These are phyloP conservation scores for Etheostoma perlongum DNA, from an alignment of 2,797 vertebrate genomes.

Conservation along the genomic window DNA sequence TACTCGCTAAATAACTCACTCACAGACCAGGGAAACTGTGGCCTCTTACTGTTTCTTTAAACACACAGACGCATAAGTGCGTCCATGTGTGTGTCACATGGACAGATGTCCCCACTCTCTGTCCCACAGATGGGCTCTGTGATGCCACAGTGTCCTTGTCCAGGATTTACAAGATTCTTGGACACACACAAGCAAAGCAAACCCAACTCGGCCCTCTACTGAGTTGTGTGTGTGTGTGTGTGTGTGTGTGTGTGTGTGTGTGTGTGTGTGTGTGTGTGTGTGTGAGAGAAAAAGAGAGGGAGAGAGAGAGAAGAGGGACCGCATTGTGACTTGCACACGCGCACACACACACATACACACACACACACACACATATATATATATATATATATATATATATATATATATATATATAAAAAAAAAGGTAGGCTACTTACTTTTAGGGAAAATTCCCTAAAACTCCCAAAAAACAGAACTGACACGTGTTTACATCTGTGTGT, in stretches of 20 bases:
- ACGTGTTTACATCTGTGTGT: constrained; percentile 3
- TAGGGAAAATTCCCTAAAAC: constrained; percentile 12
- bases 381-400: not conserved
- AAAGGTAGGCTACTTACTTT: not conserved
- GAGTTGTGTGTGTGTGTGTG: constrained; percentile 13
- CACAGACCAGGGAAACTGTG: constrained; percentile 14
- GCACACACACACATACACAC: constrained; percentile 10
- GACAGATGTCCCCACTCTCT: constrained; percentile 72
- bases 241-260: constrained; percentile 11
- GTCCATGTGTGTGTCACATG: constrained; percentile 44
- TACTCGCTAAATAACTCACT: not conserved
- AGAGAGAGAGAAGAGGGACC: too few species aligned
- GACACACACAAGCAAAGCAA: constrained; percentile 54
- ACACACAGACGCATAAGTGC: not conserved
- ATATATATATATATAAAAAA: constrained; percentile 1
- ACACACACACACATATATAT: not conserved
- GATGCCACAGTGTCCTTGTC: constrained; percentile 66
- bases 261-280: constrained; percentile 1
- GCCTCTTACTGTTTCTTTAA: constrained; percentile 27
- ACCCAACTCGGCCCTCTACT: constrained; percentile 61
- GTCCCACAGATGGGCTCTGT: constrained; percentile 76
- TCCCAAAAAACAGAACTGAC: not conserved
- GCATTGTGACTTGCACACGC: too few species aligned
- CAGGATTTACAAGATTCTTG: constrained; percentile 74
- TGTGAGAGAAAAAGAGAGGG: too few species aligned